Conservation (phyloP, 2,113 vertebrate genomes). For the Nerophis ophidion region DNA sequence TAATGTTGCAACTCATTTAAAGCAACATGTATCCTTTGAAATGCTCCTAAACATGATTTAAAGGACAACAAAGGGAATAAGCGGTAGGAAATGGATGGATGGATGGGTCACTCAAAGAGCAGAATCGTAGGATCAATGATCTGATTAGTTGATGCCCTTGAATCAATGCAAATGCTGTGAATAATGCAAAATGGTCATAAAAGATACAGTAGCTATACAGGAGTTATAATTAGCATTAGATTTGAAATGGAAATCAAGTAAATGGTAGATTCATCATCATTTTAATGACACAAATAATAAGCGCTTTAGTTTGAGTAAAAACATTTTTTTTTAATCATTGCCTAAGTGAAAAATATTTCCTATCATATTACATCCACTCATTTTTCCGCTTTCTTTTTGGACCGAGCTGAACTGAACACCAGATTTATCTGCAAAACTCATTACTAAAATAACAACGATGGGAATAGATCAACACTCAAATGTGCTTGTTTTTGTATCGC, state of each 20-base stretch:
- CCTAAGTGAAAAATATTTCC: neutral
- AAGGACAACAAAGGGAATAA: too few species aligned
- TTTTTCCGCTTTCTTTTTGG: neutral
- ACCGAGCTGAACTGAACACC: slow-evolving; percentile 2
- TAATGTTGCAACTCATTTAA: too few species aligned
- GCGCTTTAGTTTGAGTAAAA: neutral
- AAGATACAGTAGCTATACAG: too few species aligned
- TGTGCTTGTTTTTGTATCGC: neutral
- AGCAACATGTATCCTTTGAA: too few species aligned
- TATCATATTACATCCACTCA: too few species aligned
- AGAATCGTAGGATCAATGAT: too few species aligned
- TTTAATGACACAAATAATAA: neutral
- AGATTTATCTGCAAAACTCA: neutral
- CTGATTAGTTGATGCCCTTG: too few species aligned
- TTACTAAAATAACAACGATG: slow-evolving; percentile 3
- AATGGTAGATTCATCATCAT: neutral
- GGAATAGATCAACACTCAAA: neutral
- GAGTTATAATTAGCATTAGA: neutral
- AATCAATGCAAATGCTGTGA: too few species aligned
- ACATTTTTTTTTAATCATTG: neutral
- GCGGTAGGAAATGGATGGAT: too few species aligned
- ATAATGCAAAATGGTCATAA: too few species aligned
- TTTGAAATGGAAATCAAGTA: neutral
- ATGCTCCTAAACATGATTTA: too few species aligned
- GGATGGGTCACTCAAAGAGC: too few species aligned